Base-by-base conservation (phyloP, 2,797 vertebrate genomes). In the Emys orbicularis region DNA sequence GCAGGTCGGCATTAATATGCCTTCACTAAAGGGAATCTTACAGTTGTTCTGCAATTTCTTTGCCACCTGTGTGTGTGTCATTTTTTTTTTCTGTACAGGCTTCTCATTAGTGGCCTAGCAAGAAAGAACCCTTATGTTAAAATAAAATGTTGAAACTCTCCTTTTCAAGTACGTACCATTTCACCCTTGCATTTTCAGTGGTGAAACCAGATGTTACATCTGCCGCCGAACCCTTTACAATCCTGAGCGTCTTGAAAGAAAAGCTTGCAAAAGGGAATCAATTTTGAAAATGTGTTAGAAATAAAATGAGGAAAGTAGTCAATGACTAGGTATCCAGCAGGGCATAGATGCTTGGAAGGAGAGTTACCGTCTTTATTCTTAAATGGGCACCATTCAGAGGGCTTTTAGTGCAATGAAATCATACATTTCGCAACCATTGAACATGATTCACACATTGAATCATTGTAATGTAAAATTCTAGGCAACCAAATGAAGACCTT, bases 341-440 rank as follows among this genome's bases (percentile, higher is more conserved):
- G 93, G 93, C 76, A 47, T 86, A 95, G 84, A 96, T 96, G 88
- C 97, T 97, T 97, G 91, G 95, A 93, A 90, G 68, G 90, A 96
- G 59, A 93, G 83, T 65, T 90, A n/a, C 88, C 90, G 84, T 93
- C 93, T 97, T 97, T 97, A 95, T 95, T 97, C 96, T 97, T 95
- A 96, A 98, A 96, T 31, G 72, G 82, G 94, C 84, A 81, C 95
- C 91, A 97, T 97, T 97, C 90, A 92, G 93, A 97, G 89, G 87
- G 92, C 95, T 98, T 97, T 98, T 74, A 97, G 92, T 92, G 90
- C 94, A 95, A 92, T 94, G 94, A 97, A 97, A 97, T 97, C 93
- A 53, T 41, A 90, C 88, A 94, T 95, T 97, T 96, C 90, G 87
- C 92, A 98, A 96, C 97, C 96, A 92, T 0, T 0, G 74, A 81